These are phyloP conservation scores for Dicyrtomina minuta DNA, from an alignment of 2,888 invertebrate species.

Conservation along the genomic window DNA sequence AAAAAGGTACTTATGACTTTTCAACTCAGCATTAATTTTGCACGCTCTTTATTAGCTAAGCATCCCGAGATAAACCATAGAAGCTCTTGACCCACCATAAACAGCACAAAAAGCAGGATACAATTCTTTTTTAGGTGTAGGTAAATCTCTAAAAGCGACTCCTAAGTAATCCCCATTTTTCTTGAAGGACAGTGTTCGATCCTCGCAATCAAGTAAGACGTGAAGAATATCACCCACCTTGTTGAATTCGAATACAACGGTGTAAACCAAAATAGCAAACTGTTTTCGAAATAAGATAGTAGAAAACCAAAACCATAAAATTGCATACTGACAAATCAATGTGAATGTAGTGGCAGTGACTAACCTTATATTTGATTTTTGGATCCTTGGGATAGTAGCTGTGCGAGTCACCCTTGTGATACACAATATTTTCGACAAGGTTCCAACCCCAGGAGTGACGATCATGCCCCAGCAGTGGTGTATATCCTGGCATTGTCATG, in stretches of 20 bases:
- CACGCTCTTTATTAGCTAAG: too few species aligned
- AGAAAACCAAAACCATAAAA: background rate
- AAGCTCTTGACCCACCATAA: conserved; percentile 16
- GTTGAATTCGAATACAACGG: background rate
- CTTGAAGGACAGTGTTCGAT: conserved; percentile 20
- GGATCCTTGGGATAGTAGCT: conserved; percentile 25
- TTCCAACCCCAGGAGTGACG: conserved; percentile 25
- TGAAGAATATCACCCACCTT: conserved; percentile 23
- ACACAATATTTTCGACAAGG: background rate
- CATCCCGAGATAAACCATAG: conserved; percentile 14
- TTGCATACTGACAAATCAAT: background rate
- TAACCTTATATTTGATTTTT: conserved; percentile 20
- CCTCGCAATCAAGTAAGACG: conserved; percentile 17
- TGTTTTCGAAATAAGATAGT: background rate
- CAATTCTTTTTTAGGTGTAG: conserved; percentile 22
- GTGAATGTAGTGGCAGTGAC: background rate
- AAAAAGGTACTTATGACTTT: too few species aligned
- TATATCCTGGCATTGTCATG: conserved; percentile 9
- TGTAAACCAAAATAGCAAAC: background rate
- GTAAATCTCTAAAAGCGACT: conserved; percentile 16
- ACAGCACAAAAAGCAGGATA: conserved; percentile 20
- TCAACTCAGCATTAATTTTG: too few species aligned
- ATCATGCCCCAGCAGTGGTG: background rate
- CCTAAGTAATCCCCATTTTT: conserved; percentile 22
- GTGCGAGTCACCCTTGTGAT: conserved; percentile 19